Base-by-base conservation (phyloP, 2,797 vertebrate genomes). In the Darevskia mixta region DNA sequence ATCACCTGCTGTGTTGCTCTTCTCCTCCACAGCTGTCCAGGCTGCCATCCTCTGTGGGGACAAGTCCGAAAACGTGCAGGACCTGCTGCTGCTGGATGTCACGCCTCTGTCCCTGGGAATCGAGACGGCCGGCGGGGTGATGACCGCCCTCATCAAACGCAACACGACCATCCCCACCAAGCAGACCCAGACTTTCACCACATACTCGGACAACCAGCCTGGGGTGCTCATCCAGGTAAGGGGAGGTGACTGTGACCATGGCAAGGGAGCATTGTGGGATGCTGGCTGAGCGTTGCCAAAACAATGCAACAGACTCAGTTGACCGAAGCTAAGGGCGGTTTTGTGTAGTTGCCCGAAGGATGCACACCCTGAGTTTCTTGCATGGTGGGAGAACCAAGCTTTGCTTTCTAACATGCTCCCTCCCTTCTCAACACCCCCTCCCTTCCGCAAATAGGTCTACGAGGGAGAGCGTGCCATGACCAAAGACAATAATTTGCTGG, bases 101-200 rank as follows among this genome's bases (percentile, higher is more conserved):
- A 97, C 98, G 3, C 98, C 98, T 0, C 92, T 98, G 87, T 98
- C 98, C 8, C 91, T 98, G 77, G 98, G 98, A 11, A 96, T 98
- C 2, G 98, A 98, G 96, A 98, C 98, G 0, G 98, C 98, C 0
- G 98, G 98, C 5, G 98, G 98, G 0, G 98, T 98, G 90, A 98
- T 98, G 98, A 98, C 98, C 0, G 94, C 93, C 18, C 96, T 98
- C 41, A 98, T 98, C 94, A 98, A 98, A 94, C 97, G 98, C 84
- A 98, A 98, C 95, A 98, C 98, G 4, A 98, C 98, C 67, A 98
- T 98, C 91, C 98, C 98, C 91, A 98, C 98, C 8, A 98, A 98
- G 92, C 98, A 98, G 94, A 98, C 97, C 0, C 98, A 98, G 94
- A 98, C 97, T 11, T 98, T 98, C 85, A 98, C 98, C 89, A 98